Conservation (phyloP, 2,113 vertebrate genomes). For the Dipodomys spectabilis region DNA sequence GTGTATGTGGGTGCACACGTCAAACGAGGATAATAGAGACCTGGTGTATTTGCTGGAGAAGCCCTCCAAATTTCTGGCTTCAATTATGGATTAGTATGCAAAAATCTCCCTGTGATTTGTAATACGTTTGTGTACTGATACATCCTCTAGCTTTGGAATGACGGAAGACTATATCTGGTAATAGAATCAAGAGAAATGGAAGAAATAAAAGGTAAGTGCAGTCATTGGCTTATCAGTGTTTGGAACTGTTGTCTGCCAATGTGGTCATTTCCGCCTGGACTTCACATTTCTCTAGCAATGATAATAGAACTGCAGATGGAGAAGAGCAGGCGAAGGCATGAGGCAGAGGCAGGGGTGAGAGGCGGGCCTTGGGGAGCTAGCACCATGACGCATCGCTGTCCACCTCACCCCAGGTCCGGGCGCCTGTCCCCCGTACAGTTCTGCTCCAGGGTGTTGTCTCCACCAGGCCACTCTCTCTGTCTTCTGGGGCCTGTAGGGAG, state of each 20-base stretch:
- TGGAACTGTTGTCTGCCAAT: background rate
- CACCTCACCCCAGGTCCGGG: no score
- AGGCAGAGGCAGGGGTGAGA: background rate
- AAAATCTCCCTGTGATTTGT: background rate
- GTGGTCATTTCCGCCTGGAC: background rate
- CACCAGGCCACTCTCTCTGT: no score
- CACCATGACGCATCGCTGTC: fast-evolving
- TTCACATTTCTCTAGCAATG: background rate
- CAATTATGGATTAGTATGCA: background rate
- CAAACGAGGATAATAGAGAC: background rate
- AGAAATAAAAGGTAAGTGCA: background rate
- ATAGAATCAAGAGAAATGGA: background rate
- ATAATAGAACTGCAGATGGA: background rate
- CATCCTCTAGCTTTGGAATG: background rate
- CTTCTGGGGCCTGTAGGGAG: no score
- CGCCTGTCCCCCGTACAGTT: no score
- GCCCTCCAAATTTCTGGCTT: background rate
- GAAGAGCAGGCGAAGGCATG: background rate
- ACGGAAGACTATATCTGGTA: background rate
- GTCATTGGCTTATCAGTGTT: background rate
- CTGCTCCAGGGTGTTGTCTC: no score
- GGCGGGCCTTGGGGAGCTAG: background rate
- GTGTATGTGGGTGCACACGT: background rate
- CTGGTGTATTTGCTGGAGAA: background rate
- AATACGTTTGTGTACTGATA: no score